Percentiles rank a stretch among this genome's conserved stretches.
Conservation (phyloP, 2,888 invertebrate genomes). For the Cotesia congregata region DNA sequence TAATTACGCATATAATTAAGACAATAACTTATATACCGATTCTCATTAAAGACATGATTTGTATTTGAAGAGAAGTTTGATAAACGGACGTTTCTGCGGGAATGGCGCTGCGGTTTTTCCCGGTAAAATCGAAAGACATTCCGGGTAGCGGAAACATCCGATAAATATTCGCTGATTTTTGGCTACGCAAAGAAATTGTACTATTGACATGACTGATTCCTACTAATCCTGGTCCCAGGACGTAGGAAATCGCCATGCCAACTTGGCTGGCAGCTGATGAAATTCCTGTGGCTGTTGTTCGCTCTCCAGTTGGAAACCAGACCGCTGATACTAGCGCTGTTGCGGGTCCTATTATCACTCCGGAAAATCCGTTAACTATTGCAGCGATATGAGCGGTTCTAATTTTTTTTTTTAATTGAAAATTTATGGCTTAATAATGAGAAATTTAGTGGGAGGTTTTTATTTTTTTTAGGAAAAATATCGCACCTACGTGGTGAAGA, state of each 20-base stretch:
- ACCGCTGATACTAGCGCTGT: slow-evolving; percentile 67
- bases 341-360: slow-evolving; percentile 67
- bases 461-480: slow-evolving; percentile 20
- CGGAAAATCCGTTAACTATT: slow-evolving; percentile 68
- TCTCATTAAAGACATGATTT: slow-evolving; percentile 55
- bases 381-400: slow-evolving; percentile 65
- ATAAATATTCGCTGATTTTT: neutral
- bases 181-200: neutral
- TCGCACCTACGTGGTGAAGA: slow-evolving; percentile 57
- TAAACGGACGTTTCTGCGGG: slow-evolving; percentile 14
- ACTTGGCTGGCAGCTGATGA: slow-evolving; percentile 58
- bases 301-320: slow-evolving; percentile 70
- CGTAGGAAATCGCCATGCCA: slow-evolving; percentile 59
- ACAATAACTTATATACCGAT: slow-evolving; percentile 48
- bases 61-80: slow-evolving; percentile 42
- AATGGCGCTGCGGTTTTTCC: neutral
- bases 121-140: neutral
- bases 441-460: slow-evolving; percentile 5
- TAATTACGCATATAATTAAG: neutral
- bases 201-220: neutral
- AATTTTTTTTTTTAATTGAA: slow-evolving; percentile 17
- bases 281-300: slow-evolving; percentile 69
- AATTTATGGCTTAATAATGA: slow-evolving; percentile 21
- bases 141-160: neutral
- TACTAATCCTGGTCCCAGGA: slow-evolving; percentile 55